A percentile compares a stretch with the other conserved stretches of the same genome.
These are phyloP conservation scores for Euura lappo DNA, from an alignment of 1,140 invertebrate species.

Conservation along the genomic window DNA sequence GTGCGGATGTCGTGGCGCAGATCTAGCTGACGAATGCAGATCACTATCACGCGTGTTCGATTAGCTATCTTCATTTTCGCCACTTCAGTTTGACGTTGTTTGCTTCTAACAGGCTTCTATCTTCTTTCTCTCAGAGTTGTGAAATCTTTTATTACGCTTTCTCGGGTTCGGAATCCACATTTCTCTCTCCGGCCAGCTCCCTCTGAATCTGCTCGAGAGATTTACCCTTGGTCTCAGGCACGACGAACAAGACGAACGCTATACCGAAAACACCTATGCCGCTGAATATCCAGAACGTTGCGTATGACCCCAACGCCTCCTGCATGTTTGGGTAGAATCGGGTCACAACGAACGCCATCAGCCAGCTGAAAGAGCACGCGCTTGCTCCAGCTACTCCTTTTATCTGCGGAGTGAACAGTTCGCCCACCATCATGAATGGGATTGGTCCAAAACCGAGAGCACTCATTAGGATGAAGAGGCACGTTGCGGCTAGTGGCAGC, in stretches of 20 bases:
- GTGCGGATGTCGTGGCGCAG: too few relatives aligned
- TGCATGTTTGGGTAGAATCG: constrained; percentile 75
- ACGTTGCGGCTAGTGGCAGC: constrained; percentile 65
- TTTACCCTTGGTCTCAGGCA: constrained; percentile 92
- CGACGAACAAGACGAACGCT: constrained; percentile 75
- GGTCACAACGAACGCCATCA: constrained; percentile 81
- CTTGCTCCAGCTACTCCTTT: constrained; percentile 78
- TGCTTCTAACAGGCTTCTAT: too few relatives aligned
- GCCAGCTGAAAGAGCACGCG: constrained; percentile 79
- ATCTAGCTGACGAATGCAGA: too few relatives aligned
- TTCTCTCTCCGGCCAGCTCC: constrained; percentile 57
- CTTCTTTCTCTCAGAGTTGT: too few relatives aligned
- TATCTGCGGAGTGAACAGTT: constrained; percentile 75
- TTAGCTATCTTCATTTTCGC: too few relatives aligned
- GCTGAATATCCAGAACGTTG: constrained; percentile 83
- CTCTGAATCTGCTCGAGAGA: constrained; percentile 82
- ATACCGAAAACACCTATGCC: constrained; percentile 72
- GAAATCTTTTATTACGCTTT: too few relatives aligned
- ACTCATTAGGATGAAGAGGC: constrained; percentile 79
- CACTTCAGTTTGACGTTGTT: too few relatives aligned
- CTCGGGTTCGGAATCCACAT: too few relatives aligned
- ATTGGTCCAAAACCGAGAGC: constrained; percentile 80
- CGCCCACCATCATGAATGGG: constrained; percentile 81
- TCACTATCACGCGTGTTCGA: too few relatives aligned
- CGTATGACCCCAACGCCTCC: constrained; percentile 62